Evolutionary conservation across 1,140 invertebrate genomes (phyloP).

Genomic region (Diuraphis noxia): DNA sequence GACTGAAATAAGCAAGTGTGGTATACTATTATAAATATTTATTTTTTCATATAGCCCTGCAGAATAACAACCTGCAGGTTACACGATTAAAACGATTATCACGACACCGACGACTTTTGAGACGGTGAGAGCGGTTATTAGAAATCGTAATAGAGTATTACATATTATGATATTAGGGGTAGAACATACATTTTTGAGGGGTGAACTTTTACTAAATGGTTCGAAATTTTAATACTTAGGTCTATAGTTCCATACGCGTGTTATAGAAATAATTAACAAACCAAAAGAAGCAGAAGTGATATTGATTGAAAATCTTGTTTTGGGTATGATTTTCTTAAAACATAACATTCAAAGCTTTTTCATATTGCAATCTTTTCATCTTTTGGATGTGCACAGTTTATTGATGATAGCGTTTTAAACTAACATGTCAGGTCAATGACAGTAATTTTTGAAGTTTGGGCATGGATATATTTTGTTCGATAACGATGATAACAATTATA

Average conservation of each 20-base stretch:
- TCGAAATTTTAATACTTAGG: neutral
- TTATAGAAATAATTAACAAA: too few species aligned
- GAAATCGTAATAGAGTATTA: neutral
- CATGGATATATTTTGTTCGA: too few species aligned
- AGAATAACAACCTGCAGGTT: too few species aligned
- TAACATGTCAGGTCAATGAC: neutral
- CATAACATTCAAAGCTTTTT: neutral
- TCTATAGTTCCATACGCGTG: neutral
- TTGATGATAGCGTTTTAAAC: neutral
- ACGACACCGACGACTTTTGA: neutral
- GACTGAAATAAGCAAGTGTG: neutral
- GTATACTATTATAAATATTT: neutral
- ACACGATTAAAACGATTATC: neutral
- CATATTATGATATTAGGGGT: neutral
- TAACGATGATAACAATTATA: too few species aligned
- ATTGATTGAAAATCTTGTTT: neutral
- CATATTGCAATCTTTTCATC: neutral
- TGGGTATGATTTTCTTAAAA: neutral
- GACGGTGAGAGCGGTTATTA: neutral
- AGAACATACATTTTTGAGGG: neutral
- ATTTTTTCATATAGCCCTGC: neutral
- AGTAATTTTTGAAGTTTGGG: too few species aligned
- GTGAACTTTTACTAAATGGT: neutral
- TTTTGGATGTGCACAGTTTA: neutral
- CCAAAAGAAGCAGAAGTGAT: neutral